Base-by-base conservation (phyloP, 2,113 vertebrate species). In the Himantopus leucocephalus region DNA sequence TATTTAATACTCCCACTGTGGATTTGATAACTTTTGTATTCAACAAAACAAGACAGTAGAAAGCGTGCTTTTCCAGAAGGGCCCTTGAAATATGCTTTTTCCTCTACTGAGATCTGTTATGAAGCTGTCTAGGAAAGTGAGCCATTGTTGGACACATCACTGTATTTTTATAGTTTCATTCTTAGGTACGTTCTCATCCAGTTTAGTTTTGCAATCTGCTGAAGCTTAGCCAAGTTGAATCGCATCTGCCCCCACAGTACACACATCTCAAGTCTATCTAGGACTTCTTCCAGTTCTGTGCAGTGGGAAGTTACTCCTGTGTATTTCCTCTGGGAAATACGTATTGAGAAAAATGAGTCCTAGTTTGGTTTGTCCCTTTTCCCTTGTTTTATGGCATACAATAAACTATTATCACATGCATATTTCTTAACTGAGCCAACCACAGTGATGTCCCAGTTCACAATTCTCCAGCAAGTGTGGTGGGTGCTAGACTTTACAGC, bases 71-170 rank as follows among this genome's bases (percentile, higher is more conserved):
- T 90, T 94, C 59, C 85, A 88, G 71, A 73, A 90, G 16, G 53
- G 35, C 73, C 48, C 89, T 85, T 68, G 80, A 94, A 92, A 92
- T 91, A 26, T 14, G 43, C 27, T 70, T 68, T 96, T 90, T 79
- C 74, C 62, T 88, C 55, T 85, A 7, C 62, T 34, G 74, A 81
- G 73, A 30, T 27, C 81, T 85, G 60, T 68, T 85, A 29, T 4
- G 82, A 91, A 62, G 53, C 92, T 96, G 66, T 93, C 93, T 94
- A 96, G 93, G 96, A 94, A 97, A 93, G 82, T 21, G 62, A 96
- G 62, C 84, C 55, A 4, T 86, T 80, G 63, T 45, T 96, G 89
- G 86, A 92, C 60, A 30, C 17, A 3, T 55, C 72, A 11, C 32
- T 23, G 20, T 60, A 39, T 63, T 96, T 95, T 94, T 92, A 72